Base-by-base conservation (phyloP, 1,140 invertebrate genomes). In the Vanessa tameamea region DNA sequence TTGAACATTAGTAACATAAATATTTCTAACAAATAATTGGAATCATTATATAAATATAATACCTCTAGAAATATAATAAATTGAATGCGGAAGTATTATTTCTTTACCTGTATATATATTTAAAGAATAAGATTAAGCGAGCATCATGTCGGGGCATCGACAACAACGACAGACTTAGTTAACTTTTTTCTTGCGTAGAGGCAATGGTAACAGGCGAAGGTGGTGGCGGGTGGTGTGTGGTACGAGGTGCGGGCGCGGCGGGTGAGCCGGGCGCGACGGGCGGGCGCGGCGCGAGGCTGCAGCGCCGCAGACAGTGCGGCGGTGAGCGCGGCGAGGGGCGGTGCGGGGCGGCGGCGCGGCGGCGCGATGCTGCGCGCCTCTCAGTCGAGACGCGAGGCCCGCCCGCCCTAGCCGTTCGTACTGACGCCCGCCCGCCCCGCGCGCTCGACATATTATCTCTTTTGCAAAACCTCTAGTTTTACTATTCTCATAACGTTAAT, bases 341-440 rank as follows among this genome's bases (percentile, higher is more conserved):
- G 63, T 73, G 81, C 67, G 78, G 77, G 78, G 85, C 80, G 82
- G 81, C 85, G 84, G 84, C 87, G 90, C 83, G 81, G 81, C 87
- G 86, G 78, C 85, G 87, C 89, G 87, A 92, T 92, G 88, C 89
- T 92, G 93, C 91, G 91, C 89, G 91, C 90, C 90, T 92, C 90
- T 92, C 87, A 89, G 91, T 92, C 88, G 89, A 92, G 90, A 90
- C 87, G 91, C 87, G 93, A 90, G 88, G 79, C 82, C 85, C 86
- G 88, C 88, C 86, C 87, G 87, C 87, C 87, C 85, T 87, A 86
- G 87, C 87, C 87, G 87, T 82, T 83, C 83, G 86, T 85, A 81
- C 78, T 82, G 76, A 77, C 82, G 78, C 83, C 83, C 89, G 85
- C 83, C 88, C 86, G 85, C 85, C 85, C 85, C 88, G 86, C 84